Conservation (phyloP, 2,888 invertebrate species). For the Xestia xanthographa region DNA sequence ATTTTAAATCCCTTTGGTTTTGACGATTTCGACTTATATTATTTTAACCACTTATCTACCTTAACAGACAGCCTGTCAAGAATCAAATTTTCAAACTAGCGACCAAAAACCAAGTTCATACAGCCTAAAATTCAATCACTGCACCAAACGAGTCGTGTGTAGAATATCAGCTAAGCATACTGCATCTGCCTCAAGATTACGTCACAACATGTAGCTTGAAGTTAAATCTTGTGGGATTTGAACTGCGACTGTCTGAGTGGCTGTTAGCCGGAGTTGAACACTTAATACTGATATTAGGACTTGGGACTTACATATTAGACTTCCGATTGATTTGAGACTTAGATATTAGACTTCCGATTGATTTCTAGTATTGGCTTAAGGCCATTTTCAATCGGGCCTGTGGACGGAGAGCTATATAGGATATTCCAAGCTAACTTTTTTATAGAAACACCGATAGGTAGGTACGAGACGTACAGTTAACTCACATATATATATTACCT, state of each 20-base stretch:
- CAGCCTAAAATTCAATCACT: neutral
- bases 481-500: too few species aligned
- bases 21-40: neutral
- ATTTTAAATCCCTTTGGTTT: neutral
- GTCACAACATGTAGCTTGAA: neutral
- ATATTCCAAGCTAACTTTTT: too few species aligned
- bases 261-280: slow-evolving; percentile 21
- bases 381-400: too few species aligned
- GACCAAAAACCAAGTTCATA: neutral
- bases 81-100: neutral
- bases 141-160: neutral
- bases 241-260: slow-evolving; percentile 3
- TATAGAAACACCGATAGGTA: too few species aligned
- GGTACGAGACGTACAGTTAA: too few species aligned
- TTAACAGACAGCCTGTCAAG: neutral
- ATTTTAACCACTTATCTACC: neutral
- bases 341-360: neutral
- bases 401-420: too few species aligned
- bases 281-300: too few species aligned
- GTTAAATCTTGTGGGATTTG: slow-evolving; percentile 25
- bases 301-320: too few species aligned
- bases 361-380: neutral
- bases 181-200: slow-evolving; percentile 13
- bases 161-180: neutral
- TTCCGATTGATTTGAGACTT: too few species aligned